Base-by-base conservation (phyloP, 1,140 invertebrate species). In the Ceratosolen fusciceps region DNA sequence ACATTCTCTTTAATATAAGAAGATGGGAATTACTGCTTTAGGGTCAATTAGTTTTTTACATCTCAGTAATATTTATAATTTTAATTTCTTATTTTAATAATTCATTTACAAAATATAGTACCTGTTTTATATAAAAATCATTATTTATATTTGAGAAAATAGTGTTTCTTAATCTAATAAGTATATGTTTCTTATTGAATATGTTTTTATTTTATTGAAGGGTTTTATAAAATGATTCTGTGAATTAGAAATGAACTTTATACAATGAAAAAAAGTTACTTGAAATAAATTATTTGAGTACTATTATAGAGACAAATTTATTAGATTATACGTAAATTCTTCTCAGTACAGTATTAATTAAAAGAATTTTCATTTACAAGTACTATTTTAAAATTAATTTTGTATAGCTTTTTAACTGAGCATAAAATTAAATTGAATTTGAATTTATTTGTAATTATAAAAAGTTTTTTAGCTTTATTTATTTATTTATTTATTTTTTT, bases 1-100 rank as follows among this genome's bases (percentile, higher is more conserved):
- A 70, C 39, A 75, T 77, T 75, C 65, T 71, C 79, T 76, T 72
- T 43, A 60, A 71, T 70, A 60, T 26, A 70, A 71, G 24, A 34
- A 47, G 34, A 70, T 47, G 37, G 5, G 39, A 37, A 21, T 54
- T 52, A 10, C 21, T 26, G 9, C 24, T 54, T 12, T 43, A 65
- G 58, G 21, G 58, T 31, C 21, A 67, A 76, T 76, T 76, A 49
- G 24, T 75, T 68, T 76, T 65, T 54, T 76, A 68, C 39, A 76
- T 26, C 39, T 68, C 49, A 76, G 47, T 2, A 76, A 76, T 43
- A 65, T 65, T 74, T 47, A 47, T 58, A 60, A 60, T 65, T 62
- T 65, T 65, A n/a, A 65, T 75, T 60, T 58, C 39, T 74, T 29
- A 73, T 58, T 58, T 74, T 47, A 47, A 60, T 29, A 58, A 47